A percentile compares a stretch with the other conserved stretches of the same genome.
phyloP scores from a whole-genome alignment of 1,140 invertebrate genomes.

The Panagrolaimus sp. region DNA sequence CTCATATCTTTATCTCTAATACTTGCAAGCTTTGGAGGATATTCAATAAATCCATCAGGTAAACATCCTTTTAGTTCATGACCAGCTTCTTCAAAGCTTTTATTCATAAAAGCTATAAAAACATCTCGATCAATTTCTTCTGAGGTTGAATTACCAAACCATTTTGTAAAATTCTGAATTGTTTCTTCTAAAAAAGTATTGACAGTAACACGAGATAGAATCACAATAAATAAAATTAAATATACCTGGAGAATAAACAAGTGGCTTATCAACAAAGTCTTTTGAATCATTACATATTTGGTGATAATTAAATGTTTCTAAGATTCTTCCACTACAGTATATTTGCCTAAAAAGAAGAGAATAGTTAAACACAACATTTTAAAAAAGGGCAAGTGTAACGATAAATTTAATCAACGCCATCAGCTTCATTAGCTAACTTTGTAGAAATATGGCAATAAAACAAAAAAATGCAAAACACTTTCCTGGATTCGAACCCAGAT shows the following conservation, averaged over 20 bases:
- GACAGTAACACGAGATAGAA: no score
- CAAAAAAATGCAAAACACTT: no score
- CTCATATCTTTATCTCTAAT: conserved; percentile 68
- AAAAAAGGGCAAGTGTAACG: no score
- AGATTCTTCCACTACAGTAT: conserved; percentile 71
- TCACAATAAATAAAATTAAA: no score
- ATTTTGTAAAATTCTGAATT: conserved; percentile 18
- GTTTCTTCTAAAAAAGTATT: conserved; percentile 23
- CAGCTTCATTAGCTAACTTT: no score
- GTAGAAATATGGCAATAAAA: no score
- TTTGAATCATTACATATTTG: conserved; percentile 73
- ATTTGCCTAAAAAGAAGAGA: conserved; percentile 63
- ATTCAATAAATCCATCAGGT: conserved; percentile 70
- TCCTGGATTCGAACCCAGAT: no score
- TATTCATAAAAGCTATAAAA: conserved; percentile 16
- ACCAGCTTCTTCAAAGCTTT: conserved; percentile 64
- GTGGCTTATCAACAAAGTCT: conserved; percentile 78
- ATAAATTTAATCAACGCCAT: no score
- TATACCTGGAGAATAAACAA: conserved; percentile 60
- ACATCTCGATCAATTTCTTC: conserved; percentile 17
- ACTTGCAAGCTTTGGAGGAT: conserved; percentile 63
- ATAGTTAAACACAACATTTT: no score
- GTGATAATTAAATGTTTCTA: conserved; percentile 72
- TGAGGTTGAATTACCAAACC: conserved; percentile 19
- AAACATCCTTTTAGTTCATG: conserved; percentile 72